A percentile compares a stretch with the other conserved stretches of the same genome.
Evolutionary conservation across 2,113 vertebrate species (phyloP).

Genomic region (Scartelaos histophorus): DNA sequence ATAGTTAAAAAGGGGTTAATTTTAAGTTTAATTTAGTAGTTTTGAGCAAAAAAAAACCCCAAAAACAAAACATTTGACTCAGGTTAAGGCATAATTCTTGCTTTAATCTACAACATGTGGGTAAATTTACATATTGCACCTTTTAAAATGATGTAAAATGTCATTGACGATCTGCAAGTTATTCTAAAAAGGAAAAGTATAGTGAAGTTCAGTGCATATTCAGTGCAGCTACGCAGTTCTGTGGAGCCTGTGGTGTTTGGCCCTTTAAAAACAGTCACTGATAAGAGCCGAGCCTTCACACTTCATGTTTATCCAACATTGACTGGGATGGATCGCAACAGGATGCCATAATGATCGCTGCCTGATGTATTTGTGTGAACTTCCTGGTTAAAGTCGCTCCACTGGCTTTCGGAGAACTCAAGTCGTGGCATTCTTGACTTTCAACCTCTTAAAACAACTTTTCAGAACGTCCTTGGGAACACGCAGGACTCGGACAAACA

Average conservation of each 20-base stretch:
- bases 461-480: background rate
- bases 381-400: conserved; percentile 1
- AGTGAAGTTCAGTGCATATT: too few relatives aligned
- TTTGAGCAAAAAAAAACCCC: too few relatives aligned
- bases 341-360: background rate
- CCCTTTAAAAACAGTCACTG: background rate
- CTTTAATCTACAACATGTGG: too few relatives aligned
- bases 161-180: too few relatives aligned
- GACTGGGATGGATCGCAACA: background rate
- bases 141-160: too few relatives aligned
- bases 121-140: too few relatives aligned
- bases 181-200: too few relatives aligned
- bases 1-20: too few relatives aligned
- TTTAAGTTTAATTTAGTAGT: too few relatives aligned
- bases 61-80: too few relatives aligned
- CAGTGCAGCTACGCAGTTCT: too few relatives aligned
- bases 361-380: conserved; percentile 3
- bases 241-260: background rate
- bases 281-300: background rate
- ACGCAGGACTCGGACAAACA: background rate
- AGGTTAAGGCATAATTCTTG: too few relatives aligned
- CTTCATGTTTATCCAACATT: conserved; percentile 3
- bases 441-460: background rate
- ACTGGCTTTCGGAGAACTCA: background rate
- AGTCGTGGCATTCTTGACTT: conserved; percentile 1